Evolutionary conservation across 2,113 vertebrate genomes (phyloP), one percentile per base, ranked within the genome.

Genomic region (Triplophysa tibetana): DNA sequence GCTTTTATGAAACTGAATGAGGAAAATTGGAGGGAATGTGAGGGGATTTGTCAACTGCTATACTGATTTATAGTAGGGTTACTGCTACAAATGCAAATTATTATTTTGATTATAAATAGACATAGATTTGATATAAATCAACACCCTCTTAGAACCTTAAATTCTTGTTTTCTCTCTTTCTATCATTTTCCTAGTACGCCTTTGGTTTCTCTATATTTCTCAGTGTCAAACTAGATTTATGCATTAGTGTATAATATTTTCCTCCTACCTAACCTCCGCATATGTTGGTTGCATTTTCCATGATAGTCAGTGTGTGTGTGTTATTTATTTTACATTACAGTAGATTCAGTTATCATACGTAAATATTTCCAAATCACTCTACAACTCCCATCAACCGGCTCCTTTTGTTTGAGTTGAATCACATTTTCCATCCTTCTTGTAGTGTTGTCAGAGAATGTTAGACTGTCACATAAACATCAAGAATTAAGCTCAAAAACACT

Each of bases 181-280:
- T 9, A 24, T 7, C 3, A 8, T 62, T 62, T 74, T 62, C 21
- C 5, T 16, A 8, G 23, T n/a, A 17, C 17, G 14, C 21, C 21
- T 45, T 41, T 74, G 14, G 29, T 23, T 61, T 61, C 8, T 61
- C 17, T 61, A 33, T 45, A 48, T 70, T 24, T n/a, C 23, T 23
- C 7, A 48, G 16, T 63, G 41, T 48, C 23, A 63, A 63, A 17
- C 58, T 26, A n/a, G 41, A 75, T 75, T 62, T 48, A 75, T 62
- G 3, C 21, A 75, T 29, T 62, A 5, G 17, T 52, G 19, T 48
- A 26, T 45, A 48, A 48, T 21, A 45, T 45, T 58, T 60, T 61
- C 54, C 58, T 74, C 72, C 38, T 45, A 45, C 38, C 72, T 61
- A 0, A 7, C 24, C 1, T 24, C 56, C 56, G 17, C 17, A 56